Conservation (phyloP, 1,140 invertebrate species). For the Homalodisca vitripennis region DNA sequence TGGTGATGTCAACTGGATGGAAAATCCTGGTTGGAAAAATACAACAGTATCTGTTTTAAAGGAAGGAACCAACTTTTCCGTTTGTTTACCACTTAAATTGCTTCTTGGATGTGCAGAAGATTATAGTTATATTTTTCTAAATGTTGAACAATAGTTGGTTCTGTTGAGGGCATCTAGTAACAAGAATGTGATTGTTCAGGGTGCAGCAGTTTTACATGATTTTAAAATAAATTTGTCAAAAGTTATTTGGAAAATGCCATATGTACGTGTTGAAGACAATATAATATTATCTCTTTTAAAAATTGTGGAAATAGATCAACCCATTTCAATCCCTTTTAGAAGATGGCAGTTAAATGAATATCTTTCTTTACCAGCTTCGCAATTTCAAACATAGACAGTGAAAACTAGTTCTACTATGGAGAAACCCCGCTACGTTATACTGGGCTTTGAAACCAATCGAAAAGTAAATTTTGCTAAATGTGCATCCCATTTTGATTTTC, state of each 20-base stretch:
- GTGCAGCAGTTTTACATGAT: conserved; percentile 8
- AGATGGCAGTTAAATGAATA: conserved; percentile 48
- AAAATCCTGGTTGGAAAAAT: conserved; percentile 42
- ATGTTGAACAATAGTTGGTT: conserved; percentile 51
- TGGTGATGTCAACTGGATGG: conserved; percentile 36
- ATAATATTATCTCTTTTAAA: conserved; percentile 32
- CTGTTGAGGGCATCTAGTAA: conserved; percentile 45
- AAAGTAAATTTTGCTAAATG: too few relatives aligned
- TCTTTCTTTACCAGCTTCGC: conserved; percentile 42
- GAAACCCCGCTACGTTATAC: conserved; percentile 36
- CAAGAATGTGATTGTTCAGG: conserved; percentile 33
- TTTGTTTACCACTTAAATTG: conserved; percentile 46
- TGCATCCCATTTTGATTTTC: too few relatives aligned
- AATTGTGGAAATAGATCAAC: conserved; percentile 38
- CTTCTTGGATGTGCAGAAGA: conserved; percentile 51
- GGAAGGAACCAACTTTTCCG: conserved; percentile 42
- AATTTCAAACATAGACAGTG: conserved; percentile 42
- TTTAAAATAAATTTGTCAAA: conserved; percentile 40
- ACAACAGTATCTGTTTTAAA: neutral
- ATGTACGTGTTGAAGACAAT: conserved; percentile 39
- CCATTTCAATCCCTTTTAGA: conserved; percentile 43
- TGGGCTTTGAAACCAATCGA: conserved; percentile 38
- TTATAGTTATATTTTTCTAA: conserved; percentile 50
- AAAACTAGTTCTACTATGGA: conserved; percentile 37
- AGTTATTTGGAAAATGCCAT: conserved; percentile 42